Conservation (phyloP, 2,888 invertebrate genomes). For the Cantharis rustica region DNA sequence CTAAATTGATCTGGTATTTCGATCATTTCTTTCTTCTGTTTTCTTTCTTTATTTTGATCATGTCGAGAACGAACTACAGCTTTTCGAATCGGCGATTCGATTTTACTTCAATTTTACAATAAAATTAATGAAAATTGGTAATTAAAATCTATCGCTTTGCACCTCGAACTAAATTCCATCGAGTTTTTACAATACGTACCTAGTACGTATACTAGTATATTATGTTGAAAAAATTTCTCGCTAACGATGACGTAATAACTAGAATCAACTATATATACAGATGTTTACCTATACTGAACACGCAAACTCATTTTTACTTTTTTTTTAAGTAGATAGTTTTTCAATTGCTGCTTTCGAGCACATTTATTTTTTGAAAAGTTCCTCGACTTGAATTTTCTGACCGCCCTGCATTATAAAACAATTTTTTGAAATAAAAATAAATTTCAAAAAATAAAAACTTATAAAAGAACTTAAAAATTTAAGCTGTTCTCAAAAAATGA, state of each 20-base stretch:
- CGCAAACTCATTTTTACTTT: neutral
- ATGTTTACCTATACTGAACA: neutral
- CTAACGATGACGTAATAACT: neutral
- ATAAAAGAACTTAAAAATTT: no score
- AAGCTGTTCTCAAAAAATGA: no score
- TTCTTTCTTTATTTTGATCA: neutral
- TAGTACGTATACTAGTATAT: neutral
- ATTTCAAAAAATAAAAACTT: no score
- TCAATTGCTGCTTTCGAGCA: neutral
- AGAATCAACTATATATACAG: neutral
- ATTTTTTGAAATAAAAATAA: no score
- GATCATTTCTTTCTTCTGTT: no score
- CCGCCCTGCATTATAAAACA: no score
- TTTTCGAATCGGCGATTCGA: neutral
- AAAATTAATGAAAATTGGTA: neutral
- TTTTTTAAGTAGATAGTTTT: neutral
- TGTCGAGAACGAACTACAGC: neutral
- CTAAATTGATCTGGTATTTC: neutral
- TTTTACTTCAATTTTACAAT: no score
- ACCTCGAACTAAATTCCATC: neutral
- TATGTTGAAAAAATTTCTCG: neutral
- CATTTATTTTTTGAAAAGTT: neutral
- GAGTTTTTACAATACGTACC: neutral
- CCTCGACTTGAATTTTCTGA: no score
- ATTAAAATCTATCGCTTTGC: neutral